Percentiles rank a stretch among this genome's conserved stretches.
phyloP scores from a whole-genome alignment of 2,113 vertebrate species.

The Philantomba maxwellii region DNA sequence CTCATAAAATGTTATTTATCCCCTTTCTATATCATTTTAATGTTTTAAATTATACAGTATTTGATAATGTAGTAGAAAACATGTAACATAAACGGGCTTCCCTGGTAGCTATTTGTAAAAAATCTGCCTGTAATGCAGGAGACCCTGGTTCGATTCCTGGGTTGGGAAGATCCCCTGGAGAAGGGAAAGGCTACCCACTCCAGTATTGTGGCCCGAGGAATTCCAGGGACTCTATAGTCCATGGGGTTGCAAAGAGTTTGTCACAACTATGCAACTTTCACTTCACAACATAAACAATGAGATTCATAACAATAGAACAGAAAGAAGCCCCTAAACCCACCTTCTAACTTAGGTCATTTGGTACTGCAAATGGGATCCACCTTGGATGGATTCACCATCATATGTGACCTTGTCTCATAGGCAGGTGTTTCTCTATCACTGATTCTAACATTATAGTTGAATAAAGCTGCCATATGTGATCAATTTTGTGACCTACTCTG shows the following conservation, averaged over 20 bases:
- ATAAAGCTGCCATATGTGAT: neutral
- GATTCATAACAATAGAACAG: neutral
- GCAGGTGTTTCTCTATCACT: neutral
- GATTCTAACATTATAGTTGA: neutral
- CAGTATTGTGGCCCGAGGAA: neutral
- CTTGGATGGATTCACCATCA: neutral
- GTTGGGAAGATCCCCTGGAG: neutral
- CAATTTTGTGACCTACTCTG: neutral
- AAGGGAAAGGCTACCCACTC: neutral
- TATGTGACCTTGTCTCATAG: neutral
- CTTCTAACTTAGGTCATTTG: neutral
- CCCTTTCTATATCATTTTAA: neutral
- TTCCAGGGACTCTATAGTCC: neutral
- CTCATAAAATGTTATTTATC: neutral
- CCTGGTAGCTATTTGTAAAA: neutral
- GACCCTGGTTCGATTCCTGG: accelerated
- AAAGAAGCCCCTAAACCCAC: neutral
- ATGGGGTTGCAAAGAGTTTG: neutral
- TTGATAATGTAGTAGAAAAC: neutral
- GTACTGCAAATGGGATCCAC: neutral
- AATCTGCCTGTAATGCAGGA: neutral
- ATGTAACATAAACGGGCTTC: neutral
- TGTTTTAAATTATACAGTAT: neutral
- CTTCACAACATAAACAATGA: neutral
- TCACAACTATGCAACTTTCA: neutral